Conservation (phyloP, 2,797 vertebrate species). For the Botia almorhae region DNA sequence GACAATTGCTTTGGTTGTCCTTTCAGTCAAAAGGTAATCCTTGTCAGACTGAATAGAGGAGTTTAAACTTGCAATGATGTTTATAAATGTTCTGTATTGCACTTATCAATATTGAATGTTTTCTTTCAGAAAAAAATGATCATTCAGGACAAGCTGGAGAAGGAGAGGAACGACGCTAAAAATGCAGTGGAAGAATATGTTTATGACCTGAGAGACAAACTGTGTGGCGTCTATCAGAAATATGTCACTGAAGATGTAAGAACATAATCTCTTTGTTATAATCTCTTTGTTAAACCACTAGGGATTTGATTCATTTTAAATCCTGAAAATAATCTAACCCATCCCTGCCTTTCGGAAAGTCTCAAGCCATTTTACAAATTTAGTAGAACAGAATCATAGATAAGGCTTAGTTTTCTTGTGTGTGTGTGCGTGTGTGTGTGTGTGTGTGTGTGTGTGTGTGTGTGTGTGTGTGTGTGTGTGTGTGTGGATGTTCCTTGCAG, state of each 20-base stretch:
- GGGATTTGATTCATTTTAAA: neutral
- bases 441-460: conserved; percentile 2
- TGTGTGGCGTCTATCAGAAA: conserved; percentile 87
- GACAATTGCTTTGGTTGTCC: neutral
- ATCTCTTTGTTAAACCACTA: neutral
- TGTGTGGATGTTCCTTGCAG: conserved; percentile 66
- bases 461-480: conserved; percentile 6
- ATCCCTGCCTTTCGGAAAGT: neutral
- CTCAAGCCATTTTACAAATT: neutral
- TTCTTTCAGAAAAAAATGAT: conserved; percentile 88
- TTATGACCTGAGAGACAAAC: conserved; percentile 90
- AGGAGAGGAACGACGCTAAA: conserved; percentile 92
- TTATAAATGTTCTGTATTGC: neutral
- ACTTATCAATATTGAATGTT: neutral
- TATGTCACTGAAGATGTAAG: conserved; percentile 88
- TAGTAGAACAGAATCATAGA: neutral
- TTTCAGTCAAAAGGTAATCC: neutral
- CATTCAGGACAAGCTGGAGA: conserved; percentile 92
- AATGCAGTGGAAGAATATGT: conserved; percentile 95
- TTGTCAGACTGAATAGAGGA: neutral
- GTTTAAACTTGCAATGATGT: neutral
- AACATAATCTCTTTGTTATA: conserved; percentile 38
- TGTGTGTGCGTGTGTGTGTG: neutral
- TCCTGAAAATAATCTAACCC: neutral
- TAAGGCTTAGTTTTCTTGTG: neutral